Percentiles rank a stretch among this genome's conserved stretches.
These are phyloP conservation scores for Morus bassanus DNA, from an alignment of 2,797 vertebrate species.

Conservation along the genomic window DNA sequence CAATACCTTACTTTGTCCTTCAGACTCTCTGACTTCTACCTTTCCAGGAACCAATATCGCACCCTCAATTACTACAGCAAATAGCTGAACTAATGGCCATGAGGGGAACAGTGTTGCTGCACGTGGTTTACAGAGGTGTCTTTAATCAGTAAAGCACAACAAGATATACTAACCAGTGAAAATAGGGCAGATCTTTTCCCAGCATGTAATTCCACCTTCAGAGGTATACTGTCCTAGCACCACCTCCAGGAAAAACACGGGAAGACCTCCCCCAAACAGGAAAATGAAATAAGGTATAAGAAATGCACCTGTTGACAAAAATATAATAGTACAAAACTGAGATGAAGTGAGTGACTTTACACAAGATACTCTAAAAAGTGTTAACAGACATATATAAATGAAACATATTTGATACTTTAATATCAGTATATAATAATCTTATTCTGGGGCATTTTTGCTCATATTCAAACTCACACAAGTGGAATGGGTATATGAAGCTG, in stretches of 20 bases:
- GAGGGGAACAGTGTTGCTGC: neutral
- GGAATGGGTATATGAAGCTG: neutral
- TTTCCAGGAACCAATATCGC: conserved; percentile 24
- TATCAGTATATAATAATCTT: neutral
- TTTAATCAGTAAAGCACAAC: neutral
- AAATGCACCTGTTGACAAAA: conserved; percentile 89
- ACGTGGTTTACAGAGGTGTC: neutral
- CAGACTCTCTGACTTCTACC: conserved; percentile 26
- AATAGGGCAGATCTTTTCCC: conserved; percentile 97
- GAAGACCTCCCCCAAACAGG: conserved; percentile 96
- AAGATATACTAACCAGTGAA: conserved; percentile 89
- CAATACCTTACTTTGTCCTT: conserved; percentile 23
- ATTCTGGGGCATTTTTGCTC: neutral
- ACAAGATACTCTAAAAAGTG: neutral
- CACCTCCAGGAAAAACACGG: conserved; percentile 98
- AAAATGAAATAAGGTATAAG: conserved; percentile 99
- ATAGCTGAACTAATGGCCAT: neutral
- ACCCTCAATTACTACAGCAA: neutral
- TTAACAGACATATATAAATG: neutral
- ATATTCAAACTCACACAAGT: neutral
- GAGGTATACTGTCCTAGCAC: conserved; percentile 98
- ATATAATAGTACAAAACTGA: neutral
- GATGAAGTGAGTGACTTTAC: neutral
- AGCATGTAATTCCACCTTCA: conserved; percentile 98
- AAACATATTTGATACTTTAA: neutral